These are phyloP conservation scores for Synchiropus splendidus DNA, from an alignment of 2,113 vertebrate genomes.

Conservation along the genomic window DNA sequence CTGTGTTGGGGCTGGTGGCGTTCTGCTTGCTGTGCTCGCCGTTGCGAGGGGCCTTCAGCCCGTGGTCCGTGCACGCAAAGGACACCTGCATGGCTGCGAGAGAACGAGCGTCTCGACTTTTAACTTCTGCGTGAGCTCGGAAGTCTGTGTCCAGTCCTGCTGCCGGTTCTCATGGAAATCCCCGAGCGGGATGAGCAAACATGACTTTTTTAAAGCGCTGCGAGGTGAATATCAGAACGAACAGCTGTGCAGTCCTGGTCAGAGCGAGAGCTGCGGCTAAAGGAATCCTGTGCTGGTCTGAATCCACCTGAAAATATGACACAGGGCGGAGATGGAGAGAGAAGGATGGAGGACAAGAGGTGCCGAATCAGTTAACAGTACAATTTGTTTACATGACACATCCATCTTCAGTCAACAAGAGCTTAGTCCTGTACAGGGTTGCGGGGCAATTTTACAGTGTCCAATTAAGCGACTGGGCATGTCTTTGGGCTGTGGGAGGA, in stretches of 20 bases:
- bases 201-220: not conserved
- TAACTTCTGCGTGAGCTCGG: slow-evolving; percentile 13
- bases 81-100: slow-evolving; percentile 90
- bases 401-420: no score
- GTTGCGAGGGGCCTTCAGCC: slow-evolving; percentile 83
- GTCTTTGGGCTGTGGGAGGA: no score
- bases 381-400: no score
- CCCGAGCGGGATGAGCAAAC: slow-evolving; percentile 4
- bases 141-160: slow-evolving; percentile 17
- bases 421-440: no score
- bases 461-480: no score
- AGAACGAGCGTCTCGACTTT: slow-evolving; percentile 2
- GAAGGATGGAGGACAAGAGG: slow-evolving; percentile 37
- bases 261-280: slow-evolving; percentile 17
- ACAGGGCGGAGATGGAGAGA: slow-evolving; percentile 39
- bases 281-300: slow-evolving; percentile 13
- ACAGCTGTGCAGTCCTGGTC: slow-evolving; percentile 17
- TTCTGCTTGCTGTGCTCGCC: slow-evolving; percentile 93
- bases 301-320: slow-evolving; percentile 48
- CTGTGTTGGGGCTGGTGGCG: slow-evolving; percentile 78
- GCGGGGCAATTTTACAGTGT: no score
- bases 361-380: slow-evolving; percentile 12
- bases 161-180: slow-evolving; percentile 28
- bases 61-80: slow-evolving; percentile 95
- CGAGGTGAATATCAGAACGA: slow-evolving; percentile 9